Evolutionary conservation across 2,888 invertebrate genomes (phyloP).

Genomic region (Drosophila flavopinicola): DNA sequence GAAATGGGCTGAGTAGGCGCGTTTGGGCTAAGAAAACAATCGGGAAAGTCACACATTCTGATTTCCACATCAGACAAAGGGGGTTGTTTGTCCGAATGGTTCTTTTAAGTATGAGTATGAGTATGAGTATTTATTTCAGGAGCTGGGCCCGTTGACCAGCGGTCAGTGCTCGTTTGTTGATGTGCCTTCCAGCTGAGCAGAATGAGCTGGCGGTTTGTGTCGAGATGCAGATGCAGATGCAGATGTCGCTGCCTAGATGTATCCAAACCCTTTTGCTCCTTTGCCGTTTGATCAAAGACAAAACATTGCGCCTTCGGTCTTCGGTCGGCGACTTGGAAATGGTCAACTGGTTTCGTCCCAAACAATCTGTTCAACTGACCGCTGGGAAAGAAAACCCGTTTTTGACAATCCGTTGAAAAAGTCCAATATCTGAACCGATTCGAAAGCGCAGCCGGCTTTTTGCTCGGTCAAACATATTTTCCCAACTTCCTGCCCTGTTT

Average conservation of each 20-base stretch:
- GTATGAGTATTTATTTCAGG: too few relatives aligned
- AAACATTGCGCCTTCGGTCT: background rate
- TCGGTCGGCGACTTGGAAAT: slow-evolving; percentile 10
- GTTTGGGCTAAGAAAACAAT: background rate
- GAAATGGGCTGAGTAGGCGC: background rate
- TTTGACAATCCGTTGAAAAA: slow-evolving; percentile 14
- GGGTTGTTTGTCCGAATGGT: slow-evolving; percentile 9
- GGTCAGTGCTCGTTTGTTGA: slow-evolving; percentile 29
- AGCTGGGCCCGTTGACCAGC: slow-evolving; percentile 26
- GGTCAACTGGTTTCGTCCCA: slow-evolving; percentile 57
- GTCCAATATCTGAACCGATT: slow-evolving; percentile 19
- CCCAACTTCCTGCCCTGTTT: slow-evolving; percentile 24
- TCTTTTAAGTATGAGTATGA: background rate
- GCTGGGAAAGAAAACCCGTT: slow-evolving; percentile 70
- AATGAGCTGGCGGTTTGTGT: background rate
- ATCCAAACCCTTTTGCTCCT: slow-evolving; percentile 1
- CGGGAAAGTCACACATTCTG: background rate
- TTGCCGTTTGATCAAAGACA: slow-evolving; percentile 13
- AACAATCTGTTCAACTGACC: slow-evolving; percentile 16
- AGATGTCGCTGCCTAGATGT: too few relatives aligned
- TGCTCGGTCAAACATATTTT: slow-evolving; percentile 38
- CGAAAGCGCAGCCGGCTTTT: slow-evolving; percentile 36
- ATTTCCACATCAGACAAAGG: background rate
- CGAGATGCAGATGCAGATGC: background rate
- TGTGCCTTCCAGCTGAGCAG: slow-evolving; percentile 27